Evolutionary conservation across 2,888 invertebrate genomes (phyloP), one percentile per base, ranked within the genome.

Genomic region (Drosophila dives): DNA sequence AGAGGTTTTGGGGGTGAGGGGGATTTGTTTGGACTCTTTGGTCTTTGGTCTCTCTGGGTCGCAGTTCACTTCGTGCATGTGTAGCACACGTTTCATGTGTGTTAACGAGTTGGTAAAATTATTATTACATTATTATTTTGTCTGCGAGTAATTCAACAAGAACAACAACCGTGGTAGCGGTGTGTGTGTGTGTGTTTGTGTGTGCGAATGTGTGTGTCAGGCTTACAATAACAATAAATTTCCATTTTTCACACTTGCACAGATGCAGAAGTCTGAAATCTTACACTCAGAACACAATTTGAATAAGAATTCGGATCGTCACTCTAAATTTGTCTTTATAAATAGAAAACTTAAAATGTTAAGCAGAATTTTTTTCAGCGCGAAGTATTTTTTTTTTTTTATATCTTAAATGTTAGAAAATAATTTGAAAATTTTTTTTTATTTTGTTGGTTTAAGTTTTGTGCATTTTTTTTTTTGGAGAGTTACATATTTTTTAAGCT

Each of bases 71-170:
- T 53, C 42, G 64, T 72, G 77, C 72, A 71, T 75, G 83, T 66
- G 75, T 20, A 61, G 23, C 66, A 63, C 77, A 78, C 74, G 68
- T 84, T 79, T 80, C 78, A 65, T 79, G 83, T 90, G 88, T 90
- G 90, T 87, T 91, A 91, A 91, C 83, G 90, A 91, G 81, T 83
- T 89, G 91, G 80, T 88, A 89, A 90, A 86, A 90, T 85, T 86
- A 90, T 91, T 90, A 87, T 91, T 91, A 85, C 87, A 77, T 86
- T 88, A 91, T 90, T 86, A 91, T 91, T 81, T 86, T 91, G 83
- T 86, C 81, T 90, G 83, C 79, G 60, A 74, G 89, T 75, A 78
- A 88, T 78, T 83, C 81, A 73, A 50, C 72, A 75, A 40, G 45
- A 77, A 54, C 63, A 76, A 60, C 23, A 66, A 64, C 42, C 48